A percentile compares a stretch with the other conserved stretches of the same genome.
These are phyloP conservation scores for Montifringilla adamsi DNA, from an alignment of 2,113 vertebrate species.

Conservation along the genomic window DNA sequence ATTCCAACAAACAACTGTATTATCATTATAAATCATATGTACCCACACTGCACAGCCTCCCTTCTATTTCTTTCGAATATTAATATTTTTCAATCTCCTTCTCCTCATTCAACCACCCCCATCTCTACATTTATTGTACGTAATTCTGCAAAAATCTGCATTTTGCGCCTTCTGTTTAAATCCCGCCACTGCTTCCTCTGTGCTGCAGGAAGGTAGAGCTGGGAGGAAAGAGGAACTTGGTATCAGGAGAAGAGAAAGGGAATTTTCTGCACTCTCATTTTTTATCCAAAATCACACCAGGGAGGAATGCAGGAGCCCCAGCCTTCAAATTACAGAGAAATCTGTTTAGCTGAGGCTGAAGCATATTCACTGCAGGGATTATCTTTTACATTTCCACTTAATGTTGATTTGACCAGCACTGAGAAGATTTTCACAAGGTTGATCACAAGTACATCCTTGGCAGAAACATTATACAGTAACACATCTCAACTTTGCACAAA, in stretches of 20 bases:
- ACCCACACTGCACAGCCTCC: background rate
- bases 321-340: background rate
- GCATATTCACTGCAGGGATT: background rate
- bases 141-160: background rate
- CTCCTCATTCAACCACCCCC: background rate
- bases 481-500: background rate
- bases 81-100: background rate
- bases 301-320: background rate
- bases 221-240: background rate
- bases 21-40: background rate
- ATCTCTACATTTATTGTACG: background rate
- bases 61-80: background rate
- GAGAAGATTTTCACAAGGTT: background rate
- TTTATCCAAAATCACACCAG: background rate
- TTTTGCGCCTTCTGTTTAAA: background rate
- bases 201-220: background rate
- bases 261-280: background rate
- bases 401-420: background rate
- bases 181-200: background rate
- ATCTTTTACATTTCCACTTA: background rate
- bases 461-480: background rate
- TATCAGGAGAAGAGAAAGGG: background rate
- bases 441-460: background rate
- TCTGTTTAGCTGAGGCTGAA: background rate
- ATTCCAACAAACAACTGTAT: conserved; percentile 12